These are phyloP conservation scores for Syngnathus acus DNA, from an alignment of 2,797 vertebrate species.

Conservation along the genomic window DNA sequence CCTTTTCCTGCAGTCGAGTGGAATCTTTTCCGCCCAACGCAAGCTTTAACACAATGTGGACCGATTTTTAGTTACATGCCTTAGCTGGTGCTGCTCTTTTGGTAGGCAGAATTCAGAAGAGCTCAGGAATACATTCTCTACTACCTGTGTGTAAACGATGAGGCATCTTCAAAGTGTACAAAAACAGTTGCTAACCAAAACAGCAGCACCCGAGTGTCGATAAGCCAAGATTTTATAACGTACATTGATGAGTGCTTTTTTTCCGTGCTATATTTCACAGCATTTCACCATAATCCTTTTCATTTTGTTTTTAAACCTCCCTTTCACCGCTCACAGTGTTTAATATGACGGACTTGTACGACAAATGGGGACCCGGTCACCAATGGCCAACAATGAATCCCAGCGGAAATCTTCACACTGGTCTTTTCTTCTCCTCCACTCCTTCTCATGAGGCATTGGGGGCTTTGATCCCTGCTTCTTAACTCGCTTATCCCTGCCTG, in stretches of 20 bases:
- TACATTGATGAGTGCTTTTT: not conserved
- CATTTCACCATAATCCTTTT: not conserved
- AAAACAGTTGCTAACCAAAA: not conserved
- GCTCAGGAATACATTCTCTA: not conserved
- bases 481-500: slow-evolving; percentile 52
- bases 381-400: not conserved
- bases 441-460: slow-evolving; percentile 16
- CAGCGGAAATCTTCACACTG: not conserved
- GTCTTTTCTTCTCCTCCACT: not conserved
- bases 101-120: not conserved
- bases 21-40: not conserved
- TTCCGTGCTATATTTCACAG: not conserved
- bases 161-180: not conserved
- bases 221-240: too few relatives aligned
- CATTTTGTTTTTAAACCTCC: not conserved
- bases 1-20: slow-evolving; percentile 16
- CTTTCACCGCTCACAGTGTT: not conserved
- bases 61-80: not conserved
- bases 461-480: slow-evolving; percentile 63
- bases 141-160: not conserved
- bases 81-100: not conserved
- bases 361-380: not conserved
- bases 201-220: not conserved
- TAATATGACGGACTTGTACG: not conserved
- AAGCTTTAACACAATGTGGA: too few relatives aligned